A percentile compares a stretch with the other conserved stretches of the same genome.
Conservation (phyloP, 2,797 vertebrate genomes). For the Alauda arvensis region DNA sequence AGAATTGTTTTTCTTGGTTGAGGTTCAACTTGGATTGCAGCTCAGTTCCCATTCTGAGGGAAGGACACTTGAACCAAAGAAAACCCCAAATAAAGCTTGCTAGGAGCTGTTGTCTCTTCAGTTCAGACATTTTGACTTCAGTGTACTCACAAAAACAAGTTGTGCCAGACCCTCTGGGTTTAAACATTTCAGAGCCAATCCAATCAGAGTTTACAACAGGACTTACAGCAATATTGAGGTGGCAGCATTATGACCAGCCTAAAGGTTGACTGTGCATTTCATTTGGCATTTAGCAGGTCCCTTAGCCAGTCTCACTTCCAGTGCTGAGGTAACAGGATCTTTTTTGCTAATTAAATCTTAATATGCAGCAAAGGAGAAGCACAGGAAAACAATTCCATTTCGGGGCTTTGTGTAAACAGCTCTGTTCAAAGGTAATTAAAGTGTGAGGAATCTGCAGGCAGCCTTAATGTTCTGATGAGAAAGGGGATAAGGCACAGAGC, state of each 20-base stretch:
- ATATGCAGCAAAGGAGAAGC: constrained; percentile 24
- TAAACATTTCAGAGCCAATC: constrained; percentile 49
- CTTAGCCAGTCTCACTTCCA: constrained; percentile 27
- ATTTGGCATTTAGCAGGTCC: constrained; percentile 2
- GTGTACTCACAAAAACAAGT: not conserved
- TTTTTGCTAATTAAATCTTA: constrained; percentile 49
- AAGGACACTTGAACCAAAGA: constrained; percentile 30
- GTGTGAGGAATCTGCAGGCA: not conserved
- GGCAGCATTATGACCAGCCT: constrained; percentile 13
- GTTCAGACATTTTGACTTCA: constrained; percentile 39
- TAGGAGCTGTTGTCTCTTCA: not conserved
- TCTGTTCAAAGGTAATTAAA: not conserved
- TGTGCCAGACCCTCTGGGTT: constrained; percentile 7
- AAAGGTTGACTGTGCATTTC: constrained; percentile 21
- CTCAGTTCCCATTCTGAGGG: constrained; percentile 44
- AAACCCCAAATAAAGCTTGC: constrained; percentile 57
- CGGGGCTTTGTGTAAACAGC: not conserved
- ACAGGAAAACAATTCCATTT: constrained; percentile 42
- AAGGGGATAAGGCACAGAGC: not conserved
- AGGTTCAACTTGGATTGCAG: constrained; percentile 39
- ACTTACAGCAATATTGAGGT: not conserved
- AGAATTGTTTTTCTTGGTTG: constrained; percentile 61
- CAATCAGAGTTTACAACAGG: not conserved
- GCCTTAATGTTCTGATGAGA: not conserved
- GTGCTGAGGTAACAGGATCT: constrained; percentile 3